A percentile compares a stretch with the other conserved stretches of the same genome.
Evolutionary conservation across 2,888 invertebrate genomes (phyloP).

Genomic region (Eulithis testata): DNA sequence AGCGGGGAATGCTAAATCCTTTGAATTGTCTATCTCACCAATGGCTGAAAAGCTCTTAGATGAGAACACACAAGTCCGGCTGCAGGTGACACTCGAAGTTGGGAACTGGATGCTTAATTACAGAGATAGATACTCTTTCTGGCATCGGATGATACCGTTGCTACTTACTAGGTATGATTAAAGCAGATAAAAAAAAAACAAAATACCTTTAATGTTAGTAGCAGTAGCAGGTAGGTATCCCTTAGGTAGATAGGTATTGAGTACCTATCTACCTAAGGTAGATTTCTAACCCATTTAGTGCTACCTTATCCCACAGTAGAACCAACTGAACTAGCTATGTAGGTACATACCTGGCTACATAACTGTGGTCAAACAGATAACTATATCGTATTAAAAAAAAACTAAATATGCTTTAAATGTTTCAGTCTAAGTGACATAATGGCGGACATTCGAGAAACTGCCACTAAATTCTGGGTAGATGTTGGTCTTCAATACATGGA

Average conservation of each 20-base stretch:
- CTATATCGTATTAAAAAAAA: too few species aligned
- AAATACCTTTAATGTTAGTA: too few species aligned
- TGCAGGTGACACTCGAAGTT: constrained; percentile 90
- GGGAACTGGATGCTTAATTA: constrained; percentile 91
- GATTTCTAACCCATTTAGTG: too few species aligned
- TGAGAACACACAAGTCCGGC: constrained; percentile 90
- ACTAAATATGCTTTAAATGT: not conserved
- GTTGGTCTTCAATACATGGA: constrained; percentile 91
- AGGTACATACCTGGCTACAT: too few species aligned
- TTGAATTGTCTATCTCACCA: constrained; percentile 90
- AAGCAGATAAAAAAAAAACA: too few species aligned
- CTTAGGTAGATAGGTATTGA: too few species aligned
- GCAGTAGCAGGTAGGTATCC: too few species aligned
- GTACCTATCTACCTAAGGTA: too few species aligned
- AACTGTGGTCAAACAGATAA: too few species aligned
- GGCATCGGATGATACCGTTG: constrained; percentile 93
- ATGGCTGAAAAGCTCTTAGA: constrained; percentile 95
- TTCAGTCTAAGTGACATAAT: constrained; percentile 91
- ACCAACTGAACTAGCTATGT: too few species aligned
- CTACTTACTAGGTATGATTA: constrained; percentile 89
- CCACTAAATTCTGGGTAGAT: constrained; percentile 87
- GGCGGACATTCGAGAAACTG: constrained; percentile 87
- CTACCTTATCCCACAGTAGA: too few species aligned
- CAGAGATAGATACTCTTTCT: constrained; percentile 95
- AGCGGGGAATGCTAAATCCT: constrained; percentile 88